Percentiles rank a stretch among this genome's conserved stretches.
Conservation (phyloP, 2,797 vertebrate genomes). For the Pangasius macronema region DNA sequence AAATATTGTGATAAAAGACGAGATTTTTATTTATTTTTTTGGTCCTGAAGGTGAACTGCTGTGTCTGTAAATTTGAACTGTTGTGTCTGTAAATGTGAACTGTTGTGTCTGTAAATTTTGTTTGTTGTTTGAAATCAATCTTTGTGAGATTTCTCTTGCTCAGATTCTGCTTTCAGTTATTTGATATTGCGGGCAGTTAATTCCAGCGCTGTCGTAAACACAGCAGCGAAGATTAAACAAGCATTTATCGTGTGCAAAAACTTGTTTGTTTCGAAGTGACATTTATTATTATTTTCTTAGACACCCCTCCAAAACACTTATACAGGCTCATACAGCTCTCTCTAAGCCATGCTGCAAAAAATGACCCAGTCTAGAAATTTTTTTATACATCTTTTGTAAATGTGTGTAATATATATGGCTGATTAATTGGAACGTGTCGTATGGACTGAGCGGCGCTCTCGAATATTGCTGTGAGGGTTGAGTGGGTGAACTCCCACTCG, state of each 20-base stretch:
- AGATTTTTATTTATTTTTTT: neutral
- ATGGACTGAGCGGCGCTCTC: neutral
- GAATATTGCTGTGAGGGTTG: slow-evolving; percentile 9
- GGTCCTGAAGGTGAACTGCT: neutral
- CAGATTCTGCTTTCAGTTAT: slow-evolving; percentile 22
- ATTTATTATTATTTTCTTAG: slow-evolving; percentile 31
- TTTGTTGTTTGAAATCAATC: slow-evolving; percentile 14
- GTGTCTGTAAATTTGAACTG: slow-evolving; percentile 16
- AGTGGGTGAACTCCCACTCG: slow-evolving; percentile 23
- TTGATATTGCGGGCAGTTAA: slow-evolving; percentile 23
- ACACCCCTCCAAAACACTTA: neutral
- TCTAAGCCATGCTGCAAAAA: neutral
- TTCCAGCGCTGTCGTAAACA: slow-evolving; percentile 25
- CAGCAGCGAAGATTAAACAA: slow-evolving; percentile 31
- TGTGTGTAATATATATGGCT: slow-evolving; percentile 19
- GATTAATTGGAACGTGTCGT: slow-evolving; percentile 20
- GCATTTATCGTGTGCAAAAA: slow-evolving; percentile 19
- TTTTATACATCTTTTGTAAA: neutral
- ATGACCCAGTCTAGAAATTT: neutral
- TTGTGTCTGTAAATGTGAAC: slow-evolving; percentile 12
- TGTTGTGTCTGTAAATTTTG: slow-evolving; percentile 21
- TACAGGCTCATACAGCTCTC: neutral
- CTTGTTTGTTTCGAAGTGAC: neutral
- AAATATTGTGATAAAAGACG: neutral
- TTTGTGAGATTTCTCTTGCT: neutral